phyloP scores from a whole-genome alignment of 2,113 vertebrate species.

The Cyprinodon tularosa region DNA sequence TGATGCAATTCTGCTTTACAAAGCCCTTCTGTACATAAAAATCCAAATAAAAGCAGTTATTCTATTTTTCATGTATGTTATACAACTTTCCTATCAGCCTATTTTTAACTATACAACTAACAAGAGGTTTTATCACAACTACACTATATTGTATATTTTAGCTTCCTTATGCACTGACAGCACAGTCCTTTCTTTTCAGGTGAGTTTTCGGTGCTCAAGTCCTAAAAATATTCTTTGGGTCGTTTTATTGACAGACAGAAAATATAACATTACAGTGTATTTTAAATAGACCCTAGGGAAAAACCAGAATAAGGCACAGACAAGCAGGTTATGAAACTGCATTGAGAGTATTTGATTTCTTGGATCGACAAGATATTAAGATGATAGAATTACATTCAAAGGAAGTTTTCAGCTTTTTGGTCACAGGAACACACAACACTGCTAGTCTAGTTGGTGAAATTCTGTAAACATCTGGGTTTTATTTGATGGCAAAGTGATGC shows the following conservation, averaged over 20 bases:
- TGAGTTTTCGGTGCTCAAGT: background rate
- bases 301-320: background rate
- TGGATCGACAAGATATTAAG: background rate
- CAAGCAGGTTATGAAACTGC: background rate
- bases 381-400: background rate
- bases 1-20: background rate
- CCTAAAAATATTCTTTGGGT: no score
- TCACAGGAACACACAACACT: background rate
- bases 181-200: background rate
- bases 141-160: background rate
- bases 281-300: background rate
- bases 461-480: background rate
- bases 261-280: background rate
- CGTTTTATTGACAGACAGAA: background rate
- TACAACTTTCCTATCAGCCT: background rate
- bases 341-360: background rate
- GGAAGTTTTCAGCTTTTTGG: background rate
- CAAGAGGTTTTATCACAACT: background rate
- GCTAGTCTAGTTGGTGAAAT: background rate
- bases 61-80: no score
- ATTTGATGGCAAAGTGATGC: background rate
- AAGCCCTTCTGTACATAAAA: background rate
- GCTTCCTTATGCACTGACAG: background rate
- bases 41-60: background rate
- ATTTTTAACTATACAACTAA: background rate